phyloP scores from a whole-genome alignment of 2,797 vertebrate species.

The Todus mexicanus region DNA sequence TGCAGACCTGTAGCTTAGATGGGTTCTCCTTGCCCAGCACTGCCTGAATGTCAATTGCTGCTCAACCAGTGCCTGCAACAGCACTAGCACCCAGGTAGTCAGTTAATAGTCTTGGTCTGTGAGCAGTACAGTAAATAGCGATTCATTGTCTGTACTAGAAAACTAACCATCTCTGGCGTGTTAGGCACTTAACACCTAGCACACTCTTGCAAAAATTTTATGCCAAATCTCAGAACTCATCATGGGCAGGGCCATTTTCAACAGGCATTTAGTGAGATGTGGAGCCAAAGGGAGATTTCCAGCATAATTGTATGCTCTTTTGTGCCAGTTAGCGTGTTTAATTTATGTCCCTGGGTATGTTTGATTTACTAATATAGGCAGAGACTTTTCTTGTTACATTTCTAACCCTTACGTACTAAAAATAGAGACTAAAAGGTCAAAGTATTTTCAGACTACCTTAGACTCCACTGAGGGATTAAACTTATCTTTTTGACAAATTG shows the following conservation, averaged over 20 bases:
- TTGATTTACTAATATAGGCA: background rate
- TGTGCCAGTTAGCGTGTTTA: background rate
- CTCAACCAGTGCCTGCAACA: background rate
- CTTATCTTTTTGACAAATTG: background rate
- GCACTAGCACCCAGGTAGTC: background rate
- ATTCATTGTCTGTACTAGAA: background rate
- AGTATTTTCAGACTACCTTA: slow-evolving; percentile 11
- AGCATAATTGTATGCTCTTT: background rate
- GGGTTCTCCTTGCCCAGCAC: background rate
- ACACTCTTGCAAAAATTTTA: background rate
- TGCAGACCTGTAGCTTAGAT: background rate
- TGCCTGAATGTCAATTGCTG: background rate
- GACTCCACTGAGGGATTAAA: background rate
- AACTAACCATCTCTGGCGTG: background rate
- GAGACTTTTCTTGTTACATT: background rate
- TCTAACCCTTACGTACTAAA: background rate
- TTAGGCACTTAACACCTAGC: background rate
- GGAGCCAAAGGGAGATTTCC: background rate
- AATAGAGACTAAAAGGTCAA: slow-evolving; percentile 3
- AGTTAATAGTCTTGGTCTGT: background rate
- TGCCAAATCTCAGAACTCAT: background rate
- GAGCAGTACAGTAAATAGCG: background rate
- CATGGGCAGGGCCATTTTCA: background rate
- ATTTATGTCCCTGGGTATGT: background rate
- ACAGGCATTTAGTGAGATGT: background rate